A percentile compares a stretch with the other conserved stretches of the same genome.
These are phyloP conservation scores for Oncorhynchus kisutch DNA, from an alignment of 2,113 vertebrate genomes.

Conservation along the genomic window DNA sequence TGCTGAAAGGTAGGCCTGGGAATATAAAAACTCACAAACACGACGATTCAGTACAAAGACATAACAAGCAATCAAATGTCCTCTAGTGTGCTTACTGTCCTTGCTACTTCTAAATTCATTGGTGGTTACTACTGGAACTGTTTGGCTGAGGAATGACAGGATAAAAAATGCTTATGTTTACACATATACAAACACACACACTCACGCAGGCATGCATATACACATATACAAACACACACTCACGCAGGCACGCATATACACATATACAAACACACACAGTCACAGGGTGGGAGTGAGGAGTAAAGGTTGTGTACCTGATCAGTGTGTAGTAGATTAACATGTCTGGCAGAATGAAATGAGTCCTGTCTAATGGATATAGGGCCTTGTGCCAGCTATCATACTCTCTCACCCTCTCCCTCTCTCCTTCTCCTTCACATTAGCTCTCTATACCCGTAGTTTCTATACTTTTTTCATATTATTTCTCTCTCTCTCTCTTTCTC, in stretches of 20 bases:
- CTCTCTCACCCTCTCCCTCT: background rate
- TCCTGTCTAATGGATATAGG: background rate
- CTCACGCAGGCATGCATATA: no score
- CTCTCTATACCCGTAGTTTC: background rate
- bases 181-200: no score
- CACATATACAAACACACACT: no score
- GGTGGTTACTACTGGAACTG: no score
- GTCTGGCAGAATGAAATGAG: constrained; percentile 11
- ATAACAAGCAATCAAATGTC: no score
- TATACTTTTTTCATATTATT: background rate
- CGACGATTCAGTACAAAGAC: background rate
- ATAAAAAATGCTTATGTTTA: no score
- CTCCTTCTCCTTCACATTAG: background rate
- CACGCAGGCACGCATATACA: no score
- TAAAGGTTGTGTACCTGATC: background rate
- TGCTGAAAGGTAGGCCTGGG: constrained; percentile 84
- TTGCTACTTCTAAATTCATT: no score
- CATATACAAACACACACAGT: no score
- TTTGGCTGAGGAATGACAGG: no score
- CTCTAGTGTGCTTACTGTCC: no score
- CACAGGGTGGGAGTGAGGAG: no score
- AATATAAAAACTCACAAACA: background rate
- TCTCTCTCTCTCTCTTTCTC: background rate
- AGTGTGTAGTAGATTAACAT: background rate
- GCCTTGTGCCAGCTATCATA: background rate